Evolutionary conservation across 2,888 invertebrate genomes (phyloP).

Genomic region (Acanthosepion lycidas): DNA sequence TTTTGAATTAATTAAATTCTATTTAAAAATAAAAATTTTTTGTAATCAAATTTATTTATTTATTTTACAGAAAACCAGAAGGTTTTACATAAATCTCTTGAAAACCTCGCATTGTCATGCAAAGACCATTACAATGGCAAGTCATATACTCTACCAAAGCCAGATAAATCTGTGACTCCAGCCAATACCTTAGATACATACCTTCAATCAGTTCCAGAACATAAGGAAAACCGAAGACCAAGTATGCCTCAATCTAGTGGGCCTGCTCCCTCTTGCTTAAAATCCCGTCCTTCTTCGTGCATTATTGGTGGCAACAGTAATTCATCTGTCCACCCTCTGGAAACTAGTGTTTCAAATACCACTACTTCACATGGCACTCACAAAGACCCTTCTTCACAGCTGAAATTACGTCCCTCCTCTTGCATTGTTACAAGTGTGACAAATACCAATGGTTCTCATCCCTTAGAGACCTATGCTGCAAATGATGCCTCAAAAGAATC

Average conservation of each 20-base stretch:
- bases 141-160: slow-evolving; percentile 35
- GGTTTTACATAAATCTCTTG: slow-evolving; percentile 35
- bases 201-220: slow-evolving; percentile 25
- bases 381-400: background rate
- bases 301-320: background rate
- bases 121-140: background rate
- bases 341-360: background rate
- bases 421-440: background rate
- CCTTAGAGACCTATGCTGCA: background rate
- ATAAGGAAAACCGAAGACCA: background rate
- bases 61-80: slow-evolving; percentile 3
- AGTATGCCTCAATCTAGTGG: background rate
- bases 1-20: too few relatives aligned
- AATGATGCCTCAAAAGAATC: background rate
- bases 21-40: too few relatives aligned
- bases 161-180: background rate
- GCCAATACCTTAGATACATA: background rate
- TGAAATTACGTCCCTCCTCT: slow-evolving; percentile 12
- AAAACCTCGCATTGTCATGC: background rate
- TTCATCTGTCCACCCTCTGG: background rate
- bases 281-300: background rate
- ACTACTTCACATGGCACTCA: background rate
- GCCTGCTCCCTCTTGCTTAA: background rate
- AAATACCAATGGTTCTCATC: background rate
- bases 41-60: background rate